phyloP scores from a whole-genome alignment of 2,888 invertebrate species.

The Acrocera orbiculus region DNA sequence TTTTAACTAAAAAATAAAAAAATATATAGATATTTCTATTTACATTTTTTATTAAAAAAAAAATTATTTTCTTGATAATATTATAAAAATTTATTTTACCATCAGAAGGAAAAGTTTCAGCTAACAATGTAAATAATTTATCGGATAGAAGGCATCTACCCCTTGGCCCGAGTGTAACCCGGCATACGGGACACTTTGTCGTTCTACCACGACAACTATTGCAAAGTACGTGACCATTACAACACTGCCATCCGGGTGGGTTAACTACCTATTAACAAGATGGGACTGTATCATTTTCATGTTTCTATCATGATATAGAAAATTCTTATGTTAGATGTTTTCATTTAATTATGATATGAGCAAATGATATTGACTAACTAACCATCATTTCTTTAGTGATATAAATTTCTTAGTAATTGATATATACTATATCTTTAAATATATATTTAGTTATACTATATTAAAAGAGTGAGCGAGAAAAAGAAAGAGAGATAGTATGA shows the following conservation, averaged over 20 bases:
- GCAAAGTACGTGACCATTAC: constrained; percentile 34
- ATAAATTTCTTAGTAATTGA: too few relatives aligned
- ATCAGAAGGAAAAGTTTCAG: constrained; percentile 30
- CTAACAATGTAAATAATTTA: constrained; percentile 31
- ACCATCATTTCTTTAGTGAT: too few relatives aligned
- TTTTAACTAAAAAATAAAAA: constrained; percentile 5
- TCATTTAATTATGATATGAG: too few relatives aligned
- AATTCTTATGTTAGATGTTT: too few relatives aligned
- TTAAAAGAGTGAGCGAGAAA: too few relatives aligned
- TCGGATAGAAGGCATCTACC: constrained; percentile 33
- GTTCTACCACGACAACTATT: constrained; percentile 32
- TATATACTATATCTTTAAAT: too few relatives aligned
- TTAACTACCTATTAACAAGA: constrained; percentile 23
- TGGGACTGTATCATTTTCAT: constrained; percentile 11
- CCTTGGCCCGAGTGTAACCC: constrained; percentile 30
- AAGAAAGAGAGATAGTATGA: too few relatives aligned
- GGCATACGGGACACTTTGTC: constrained; percentile 32
- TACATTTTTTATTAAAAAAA: too few relatives aligned
- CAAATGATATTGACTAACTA: too few relatives aligned
- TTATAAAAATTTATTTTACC: constrained; percentile 20
- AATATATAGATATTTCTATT: too few relatives aligned
- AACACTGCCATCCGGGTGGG: constrained; percentile 34
- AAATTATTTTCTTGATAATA: too few relatives aligned
- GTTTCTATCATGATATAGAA: constrained; percentile 2
- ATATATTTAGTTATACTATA: too few relatives aligned